These are phyloP conservation scores for Teleogryllus oceanicus DNA, from an alignment of 2,888 invertebrate genomes.

Conservation along the genomic window DNA sequence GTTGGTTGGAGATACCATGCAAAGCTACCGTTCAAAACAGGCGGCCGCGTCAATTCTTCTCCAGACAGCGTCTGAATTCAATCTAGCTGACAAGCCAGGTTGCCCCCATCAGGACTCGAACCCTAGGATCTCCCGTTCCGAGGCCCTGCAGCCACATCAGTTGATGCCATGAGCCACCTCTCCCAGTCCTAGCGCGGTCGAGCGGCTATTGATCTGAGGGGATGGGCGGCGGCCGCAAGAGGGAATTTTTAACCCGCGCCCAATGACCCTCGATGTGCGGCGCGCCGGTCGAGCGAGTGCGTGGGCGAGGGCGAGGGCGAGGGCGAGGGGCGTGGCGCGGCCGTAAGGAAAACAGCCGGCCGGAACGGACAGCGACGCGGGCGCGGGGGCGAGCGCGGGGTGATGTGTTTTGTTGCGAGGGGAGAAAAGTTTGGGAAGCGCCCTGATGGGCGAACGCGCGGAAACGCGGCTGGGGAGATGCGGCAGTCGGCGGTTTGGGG, in stretches of 20 bases:
- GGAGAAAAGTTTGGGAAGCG: background rate
- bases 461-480: background rate
- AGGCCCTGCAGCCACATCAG: background rate
- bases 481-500: too few species aligned
- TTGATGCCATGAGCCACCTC: background rate
- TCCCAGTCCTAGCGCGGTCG: background rate
- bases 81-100: too few species aligned
- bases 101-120: too few species aligned
- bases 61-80: too few species aligned
- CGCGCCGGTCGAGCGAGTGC: too few species aligned
- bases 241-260: slow-evolving; percentile 18
- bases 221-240: background rate
- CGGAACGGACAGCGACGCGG: too few species aligned
- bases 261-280: too few species aligned
- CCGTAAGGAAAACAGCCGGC: slow-evolving; percentile 2
- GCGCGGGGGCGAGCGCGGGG: background rate
- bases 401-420: background rate
- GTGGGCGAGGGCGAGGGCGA: background rate
- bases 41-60: too few species aligned
- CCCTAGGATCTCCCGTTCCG: too few species aligned
- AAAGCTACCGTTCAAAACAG: too few species aligned
- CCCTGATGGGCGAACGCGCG: background rate
- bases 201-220: background rate
- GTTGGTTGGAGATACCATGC: too few species aligned
- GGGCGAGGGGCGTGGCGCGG: background rate